Evolutionary conservation across 2,113 vertebrate genomes (phyloP).

Genomic region (Sinocyclocheilus grahami): DNA sequence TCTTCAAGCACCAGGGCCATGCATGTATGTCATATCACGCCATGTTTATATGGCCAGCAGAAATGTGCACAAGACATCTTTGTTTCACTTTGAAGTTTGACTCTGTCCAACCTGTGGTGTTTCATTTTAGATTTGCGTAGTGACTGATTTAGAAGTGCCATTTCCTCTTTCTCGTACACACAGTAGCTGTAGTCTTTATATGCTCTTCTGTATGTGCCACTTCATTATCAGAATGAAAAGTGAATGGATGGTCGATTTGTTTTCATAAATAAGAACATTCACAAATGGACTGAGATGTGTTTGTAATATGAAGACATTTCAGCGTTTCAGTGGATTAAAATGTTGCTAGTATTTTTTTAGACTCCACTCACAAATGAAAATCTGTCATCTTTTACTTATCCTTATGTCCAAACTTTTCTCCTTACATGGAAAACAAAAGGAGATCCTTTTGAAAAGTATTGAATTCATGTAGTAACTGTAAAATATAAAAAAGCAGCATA

Average conservation of each 20-base stretch:
- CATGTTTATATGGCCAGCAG: not conserved
- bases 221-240: not conserved
- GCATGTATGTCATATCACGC: not conserved
- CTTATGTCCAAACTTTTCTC: no score
- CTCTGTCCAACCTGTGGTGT: not conserved
- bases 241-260: not conserved
- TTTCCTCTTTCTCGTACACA: not conserved
- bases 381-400: no score
- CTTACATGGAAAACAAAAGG: no score
- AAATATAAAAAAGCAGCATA: no score
- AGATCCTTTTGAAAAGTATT: no score
- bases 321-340: not conserved
- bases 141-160: not conserved
- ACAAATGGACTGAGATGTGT: not conserved
- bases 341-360: not conserved
- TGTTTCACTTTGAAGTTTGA: not conserved
- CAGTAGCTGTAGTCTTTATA: not conserved
- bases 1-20: not conserved
- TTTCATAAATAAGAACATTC: not conserved
- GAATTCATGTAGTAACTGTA: no score
- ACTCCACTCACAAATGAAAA: not conserved
- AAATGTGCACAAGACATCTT: not conserved
- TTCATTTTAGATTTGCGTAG: not conserved
- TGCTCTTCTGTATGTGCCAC: not conserved
- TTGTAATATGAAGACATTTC: not conserved